Conservation (phyloP, 1,140 invertebrate species). For the Orussus abietinus region DNA sequence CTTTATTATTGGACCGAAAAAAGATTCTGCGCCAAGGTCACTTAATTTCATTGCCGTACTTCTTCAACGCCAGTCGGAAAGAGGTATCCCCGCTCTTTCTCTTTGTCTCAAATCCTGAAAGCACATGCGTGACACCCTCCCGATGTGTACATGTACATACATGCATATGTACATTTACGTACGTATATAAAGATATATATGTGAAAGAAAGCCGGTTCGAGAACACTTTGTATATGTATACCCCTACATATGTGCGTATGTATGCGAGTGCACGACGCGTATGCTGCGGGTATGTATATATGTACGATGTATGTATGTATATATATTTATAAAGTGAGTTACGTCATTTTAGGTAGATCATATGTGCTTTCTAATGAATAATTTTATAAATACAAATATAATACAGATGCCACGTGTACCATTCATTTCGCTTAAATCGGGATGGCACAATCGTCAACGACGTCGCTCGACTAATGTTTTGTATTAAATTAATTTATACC, state of each 20-base stretch:
- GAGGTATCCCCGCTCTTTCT: too few species aligned
- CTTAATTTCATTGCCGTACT: too few species aligned
- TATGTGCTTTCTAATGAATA: slow-evolving; percentile 50
- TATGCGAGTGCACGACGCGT: neutral
- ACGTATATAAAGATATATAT: too few species aligned
- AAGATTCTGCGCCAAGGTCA: too few species aligned
- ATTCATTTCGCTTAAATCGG: slow-evolving; percentile 14
- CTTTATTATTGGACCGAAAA: too few species aligned
- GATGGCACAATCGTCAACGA: slow-evolving; percentile 1
- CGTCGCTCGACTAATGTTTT: neutral
- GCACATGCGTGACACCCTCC: slow-evolving; percentile 15
- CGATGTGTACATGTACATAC: slow-evolving; percentile 36
- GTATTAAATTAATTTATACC: slow-evolving; percentile 9
- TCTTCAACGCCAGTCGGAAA: too few species aligned
- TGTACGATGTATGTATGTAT: slow-evolving; percentile 26
- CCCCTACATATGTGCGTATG: neutral
- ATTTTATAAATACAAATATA: slow-evolving; percentile 51
- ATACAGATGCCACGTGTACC: slow-evolving; percentile 38
- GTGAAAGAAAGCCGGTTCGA: too few species aligned
- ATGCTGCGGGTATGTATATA: slow-evolving; percentile 15
- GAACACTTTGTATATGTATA: slow-evolving; percentile 16
- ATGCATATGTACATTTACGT: slow-evolving; percentile 32
- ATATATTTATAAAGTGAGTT: slow-evolving; percentile 37
- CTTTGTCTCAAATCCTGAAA: too few species aligned
- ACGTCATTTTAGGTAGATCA: slow-evolving; percentile 48